Conservation (phyloP, 2,113 vertebrate species). For the Cervus canadensis region DNA sequence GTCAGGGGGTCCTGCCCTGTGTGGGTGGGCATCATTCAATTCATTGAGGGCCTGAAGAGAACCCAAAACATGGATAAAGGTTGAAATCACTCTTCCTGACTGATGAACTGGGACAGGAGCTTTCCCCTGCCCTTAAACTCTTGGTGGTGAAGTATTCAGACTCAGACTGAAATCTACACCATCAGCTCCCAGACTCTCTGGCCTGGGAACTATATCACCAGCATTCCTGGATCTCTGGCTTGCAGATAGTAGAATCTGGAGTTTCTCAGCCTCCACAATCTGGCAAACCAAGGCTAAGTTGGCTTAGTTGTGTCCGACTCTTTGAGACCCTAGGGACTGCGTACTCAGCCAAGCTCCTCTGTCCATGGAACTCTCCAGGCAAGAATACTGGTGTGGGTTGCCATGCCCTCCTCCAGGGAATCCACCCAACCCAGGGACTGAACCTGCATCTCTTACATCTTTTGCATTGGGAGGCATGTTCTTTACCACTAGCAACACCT, state of each 20-base stretch:
- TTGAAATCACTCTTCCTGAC: not conserved
- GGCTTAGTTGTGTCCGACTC: fast-evolving
- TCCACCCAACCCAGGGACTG: not conserved
- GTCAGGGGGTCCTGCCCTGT: not conserved
- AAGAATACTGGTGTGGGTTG: not conserved
- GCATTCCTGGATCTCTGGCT: not conserved
- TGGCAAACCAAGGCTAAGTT: not conserved
- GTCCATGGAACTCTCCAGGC: not conserved
- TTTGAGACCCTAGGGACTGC: not conserved
- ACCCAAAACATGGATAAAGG: not conserved
- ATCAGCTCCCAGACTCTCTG: not conserved
- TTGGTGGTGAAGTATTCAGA: not conserved
- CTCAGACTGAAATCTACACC: not conserved
- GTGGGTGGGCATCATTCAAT: not conserved
- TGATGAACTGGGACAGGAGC: not conserved
- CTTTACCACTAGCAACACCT: not conserved
- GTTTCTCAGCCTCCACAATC: not conserved
- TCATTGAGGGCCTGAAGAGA: not conserved
- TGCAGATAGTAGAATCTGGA: not conserved
- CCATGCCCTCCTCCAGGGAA: not conserved
- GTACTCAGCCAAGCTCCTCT: not conserved
- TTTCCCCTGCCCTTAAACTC: not conserved
- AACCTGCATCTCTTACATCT: not conserved
- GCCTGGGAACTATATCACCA: not conserved
- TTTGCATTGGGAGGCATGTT: not conserved